Evolutionary conservation across 2,797 vertebrate genomes (phyloP).

Genomic region (Varecia variegata): DNA sequence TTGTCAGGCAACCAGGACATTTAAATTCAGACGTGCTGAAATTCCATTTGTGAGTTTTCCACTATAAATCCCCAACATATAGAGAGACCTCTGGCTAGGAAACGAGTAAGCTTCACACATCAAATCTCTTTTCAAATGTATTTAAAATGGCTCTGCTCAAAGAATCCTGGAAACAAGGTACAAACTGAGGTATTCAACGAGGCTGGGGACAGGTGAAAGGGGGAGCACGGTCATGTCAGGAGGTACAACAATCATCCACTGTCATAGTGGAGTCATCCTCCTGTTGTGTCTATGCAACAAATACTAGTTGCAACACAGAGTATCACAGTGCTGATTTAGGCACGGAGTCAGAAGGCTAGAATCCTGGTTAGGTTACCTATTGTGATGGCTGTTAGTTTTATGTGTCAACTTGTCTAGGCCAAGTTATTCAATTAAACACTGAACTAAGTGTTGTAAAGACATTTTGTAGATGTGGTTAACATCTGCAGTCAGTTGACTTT

Average conservation of each 20-base stretch:
- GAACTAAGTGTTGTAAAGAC: neutral
- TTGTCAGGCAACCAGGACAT: slow-evolving; percentile 71
- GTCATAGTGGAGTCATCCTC: neutral
- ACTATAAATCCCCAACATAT: slow-evolving; percentile 60
- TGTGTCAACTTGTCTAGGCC: neutral
- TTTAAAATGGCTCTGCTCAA: slow-evolving; percentile 65
- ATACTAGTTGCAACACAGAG: neutral
- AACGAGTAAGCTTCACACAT: slow-evolving; percentile 23
- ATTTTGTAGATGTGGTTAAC: neutral
- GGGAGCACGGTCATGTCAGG: neutral
- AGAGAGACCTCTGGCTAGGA: slow-evolving; percentile 61
- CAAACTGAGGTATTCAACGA: slow-evolving; percentile 31
- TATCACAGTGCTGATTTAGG: neutral
- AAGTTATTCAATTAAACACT: neutral
- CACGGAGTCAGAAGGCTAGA: neutral
- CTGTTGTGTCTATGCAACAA: neutral
- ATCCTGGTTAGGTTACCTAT: neutral
- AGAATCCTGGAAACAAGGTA: slow-evolving; percentile 49
- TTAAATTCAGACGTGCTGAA: slow-evolving; percentile 73
- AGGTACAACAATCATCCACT: neutral
- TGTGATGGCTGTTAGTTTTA: neutral
- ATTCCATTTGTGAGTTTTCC: slow-evolving; percentile 75
- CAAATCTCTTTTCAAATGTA: slow-evolving; percentile 59
- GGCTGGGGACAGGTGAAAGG: slow-evolving; percentile 12
- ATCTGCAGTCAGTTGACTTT: neutral